phyloP scores from a whole-genome alignment of 1,140 invertebrate species.

The Drosophila pandora region DNA sequence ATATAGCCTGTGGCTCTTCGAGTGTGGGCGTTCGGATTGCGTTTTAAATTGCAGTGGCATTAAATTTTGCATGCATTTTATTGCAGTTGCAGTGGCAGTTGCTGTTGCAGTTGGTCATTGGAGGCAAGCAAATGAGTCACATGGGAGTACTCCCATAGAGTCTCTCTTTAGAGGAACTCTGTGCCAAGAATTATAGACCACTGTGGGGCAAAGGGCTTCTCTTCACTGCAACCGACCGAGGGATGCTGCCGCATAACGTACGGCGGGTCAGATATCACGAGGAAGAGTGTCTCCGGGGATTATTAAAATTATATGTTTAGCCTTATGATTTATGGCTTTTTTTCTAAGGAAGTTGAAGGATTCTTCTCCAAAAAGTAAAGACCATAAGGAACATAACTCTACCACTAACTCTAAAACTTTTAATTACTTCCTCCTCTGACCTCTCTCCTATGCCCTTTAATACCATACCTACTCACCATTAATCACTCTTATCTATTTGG shows the following conservation, averaged over 20 bases:
- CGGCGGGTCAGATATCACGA: no score
- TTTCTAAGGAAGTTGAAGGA: no score
- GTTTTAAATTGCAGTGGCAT: conserved; percentile 60
- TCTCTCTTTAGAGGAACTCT: background rate
- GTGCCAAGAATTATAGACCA: conserved; percentile 30
- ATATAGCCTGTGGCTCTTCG: background rate
- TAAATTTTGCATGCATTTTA: conserved; percentile 65
- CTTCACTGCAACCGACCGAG: no score
- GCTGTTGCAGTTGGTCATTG: background rate
- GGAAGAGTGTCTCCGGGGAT: conserved; percentile 9
- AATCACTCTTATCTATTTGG: conserved; percentile 21
- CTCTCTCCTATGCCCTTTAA: background rate
- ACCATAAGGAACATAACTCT: no score
- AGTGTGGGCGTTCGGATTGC: conserved; percentile 53
- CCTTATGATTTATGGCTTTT: conserved; percentile 10
- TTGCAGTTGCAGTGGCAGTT: conserved; percentile 34
- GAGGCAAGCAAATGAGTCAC: conserved; percentile 52
- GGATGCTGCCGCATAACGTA: no score
- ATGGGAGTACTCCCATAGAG: conserved; percentile 17
- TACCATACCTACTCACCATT: background rate
- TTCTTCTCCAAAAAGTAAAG: no score
- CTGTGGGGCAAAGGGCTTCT: conserved; percentile 10
- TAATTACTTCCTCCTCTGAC: no score
- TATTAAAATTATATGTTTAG: conserved; percentile 29
- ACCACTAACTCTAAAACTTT: no score